Evolutionary conservation across 2,888 invertebrate genomes (phyloP).

Genomic region (Melieria picta): DNA sequence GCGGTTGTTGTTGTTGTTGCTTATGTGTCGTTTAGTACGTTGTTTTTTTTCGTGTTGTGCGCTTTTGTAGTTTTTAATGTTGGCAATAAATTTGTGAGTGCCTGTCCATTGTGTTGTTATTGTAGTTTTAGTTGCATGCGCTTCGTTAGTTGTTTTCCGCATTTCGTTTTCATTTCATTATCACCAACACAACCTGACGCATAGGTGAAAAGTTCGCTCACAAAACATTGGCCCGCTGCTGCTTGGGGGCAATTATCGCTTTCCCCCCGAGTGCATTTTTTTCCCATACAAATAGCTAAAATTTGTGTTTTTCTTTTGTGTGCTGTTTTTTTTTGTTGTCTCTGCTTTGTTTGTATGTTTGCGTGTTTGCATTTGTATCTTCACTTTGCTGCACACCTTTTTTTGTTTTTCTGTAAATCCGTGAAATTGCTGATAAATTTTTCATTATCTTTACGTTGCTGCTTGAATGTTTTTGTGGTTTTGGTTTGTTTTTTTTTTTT

Average conservation of each 20-base stretch:
- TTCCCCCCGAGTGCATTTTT: slow-evolving; percentile 2
- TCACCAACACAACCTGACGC: slow-evolving; percentile 10
- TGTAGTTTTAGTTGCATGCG: slow-evolving; percentile 10
- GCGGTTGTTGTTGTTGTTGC: no score
- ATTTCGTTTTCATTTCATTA: slow-evolving; percentile 18
- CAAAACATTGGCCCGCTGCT: slow-evolving; percentile 7
- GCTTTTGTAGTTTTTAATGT: slow-evolving; percentile 37
- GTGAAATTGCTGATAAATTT: slow-evolving; percentile 23
- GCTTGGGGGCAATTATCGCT: slow-evolving; percentile 12
- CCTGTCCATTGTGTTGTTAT: slow-evolving; percentile 3
- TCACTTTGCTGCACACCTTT: not conserved
- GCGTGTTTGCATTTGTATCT: not conserved
- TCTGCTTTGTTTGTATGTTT: not conserved
- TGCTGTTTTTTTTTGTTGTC: slow-evolving; percentile 3
- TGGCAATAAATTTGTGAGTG: slow-evolving; percentile 41
- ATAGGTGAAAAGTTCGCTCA: slow-evolving; percentile 7
- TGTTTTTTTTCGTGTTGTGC: not conserved
- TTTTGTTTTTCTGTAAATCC: slow-evolving; percentile 16
- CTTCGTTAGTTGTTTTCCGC: slow-evolving; percentile 1
- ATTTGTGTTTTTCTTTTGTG: slow-evolving; percentile 14
- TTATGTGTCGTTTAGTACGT: not conserved
- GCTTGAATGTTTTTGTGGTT: not conserved
- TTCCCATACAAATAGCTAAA: not conserved
- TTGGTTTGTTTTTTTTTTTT: not conserved
- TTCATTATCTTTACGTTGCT: not conserved